These are phyloP conservation scores for Strigamia maritima DNA, from an alignment of 2,888 invertebrate genomes.

Conservation along the genomic window DNA sequence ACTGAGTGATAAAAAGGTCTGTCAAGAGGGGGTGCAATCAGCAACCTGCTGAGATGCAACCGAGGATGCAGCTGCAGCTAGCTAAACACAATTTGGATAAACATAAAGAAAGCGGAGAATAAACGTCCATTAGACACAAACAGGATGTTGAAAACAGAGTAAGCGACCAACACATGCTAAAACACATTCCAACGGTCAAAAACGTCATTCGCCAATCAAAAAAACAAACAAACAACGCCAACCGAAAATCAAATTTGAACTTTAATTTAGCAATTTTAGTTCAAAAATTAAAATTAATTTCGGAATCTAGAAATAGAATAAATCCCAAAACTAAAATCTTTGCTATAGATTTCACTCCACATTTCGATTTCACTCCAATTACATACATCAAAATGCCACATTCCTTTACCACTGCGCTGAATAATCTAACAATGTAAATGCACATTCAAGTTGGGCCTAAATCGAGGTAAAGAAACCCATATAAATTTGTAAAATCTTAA, in stretches of 20 bases:
- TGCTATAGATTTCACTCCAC: background rate
- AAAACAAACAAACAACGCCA: too few species aligned
- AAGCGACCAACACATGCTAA: background rate
- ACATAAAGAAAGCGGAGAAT: background rate
- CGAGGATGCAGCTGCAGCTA: conserved; percentile 7
- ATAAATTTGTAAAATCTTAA: conserved; percentile 1
- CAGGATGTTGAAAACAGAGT: background rate
- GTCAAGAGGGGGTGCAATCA: conserved; percentile 6
- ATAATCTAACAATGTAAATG: background rate
- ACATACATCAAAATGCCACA: conserved; percentile 6
- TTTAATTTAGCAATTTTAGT: too few species aligned
- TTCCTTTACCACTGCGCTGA: too few species aligned
- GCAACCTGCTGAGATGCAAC: conserved; percentile 6
- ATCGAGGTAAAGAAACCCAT: background rate
- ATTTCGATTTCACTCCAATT: background rate
- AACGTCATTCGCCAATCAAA: too few species aligned
- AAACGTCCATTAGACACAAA: conserved; percentile 5
- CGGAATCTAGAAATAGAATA: too few species aligned
- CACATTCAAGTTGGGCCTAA: too few species aligned
- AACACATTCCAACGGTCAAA: too few species aligned
- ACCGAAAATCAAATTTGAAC: too few species aligned
- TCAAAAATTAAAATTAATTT: too few species aligned
- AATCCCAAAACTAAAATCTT: background rate
- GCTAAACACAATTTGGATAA: background rate
- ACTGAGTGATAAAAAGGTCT: conserved; percentile 16